Evolutionary conservation across 2,797 vertebrate genomes (phyloP).

Genomic region (Myotis vivesi): DNA sequence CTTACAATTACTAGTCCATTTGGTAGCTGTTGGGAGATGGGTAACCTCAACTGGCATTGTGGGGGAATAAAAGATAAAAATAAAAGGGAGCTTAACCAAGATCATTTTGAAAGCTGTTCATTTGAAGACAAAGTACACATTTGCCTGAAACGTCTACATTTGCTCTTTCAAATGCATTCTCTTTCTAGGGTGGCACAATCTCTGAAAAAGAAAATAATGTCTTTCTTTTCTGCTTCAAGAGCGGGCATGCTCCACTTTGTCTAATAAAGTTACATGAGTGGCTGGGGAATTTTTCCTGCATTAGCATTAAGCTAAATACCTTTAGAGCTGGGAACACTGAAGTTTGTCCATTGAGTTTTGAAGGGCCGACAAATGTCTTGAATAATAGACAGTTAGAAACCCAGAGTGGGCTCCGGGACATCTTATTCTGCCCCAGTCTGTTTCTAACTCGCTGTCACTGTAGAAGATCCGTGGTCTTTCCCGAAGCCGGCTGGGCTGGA

Average conservation of each 20-base stretch:
- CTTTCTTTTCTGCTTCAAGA: slow-evolving; percentile 65
- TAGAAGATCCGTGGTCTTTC: not conserved
- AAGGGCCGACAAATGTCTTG: slow-evolving; percentile 23
- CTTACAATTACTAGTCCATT: slow-evolving; percentile 87
- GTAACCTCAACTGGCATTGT: slow-evolving; percentile 86
- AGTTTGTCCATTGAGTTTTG: slow-evolving; percentile 56
- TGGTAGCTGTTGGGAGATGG: slow-evolving; percentile 87
- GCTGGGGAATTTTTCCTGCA: slow-evolving; percentile 58
- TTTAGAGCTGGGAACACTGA: slow-evolving; percentile 48
- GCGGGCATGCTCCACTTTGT: slow-evolving; percentile 50
- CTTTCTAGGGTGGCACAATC: slow-evolving; percentile 71
- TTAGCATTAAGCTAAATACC: slow-evolving; percentile 70
- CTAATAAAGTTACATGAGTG: slow-evolving; percentile 64
- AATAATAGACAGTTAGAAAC: slow-evolving; percentile 43
- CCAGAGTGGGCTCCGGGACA: not conserved
- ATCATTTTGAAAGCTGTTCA: slow-evolving; percentile 87
- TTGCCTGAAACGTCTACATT: slow-evolving; percentile 84
- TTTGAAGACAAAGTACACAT: slow-evolving; percentile 86
- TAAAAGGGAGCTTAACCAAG: slow-evolving; percentile 86
- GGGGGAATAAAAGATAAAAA: slow-evolving; percentile 87
- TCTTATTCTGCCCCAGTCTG: not conserved
- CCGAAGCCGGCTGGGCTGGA: not conserved
- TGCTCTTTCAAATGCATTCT: slow-evolving; percentile 79
- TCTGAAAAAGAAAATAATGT: slow-evolving; percentile 81
- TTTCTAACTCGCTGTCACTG: not conserved